Evolutionary conservation across 2,888 invertebrate species (phyloP).

Genomic region (Linnaemya tessellans): DNA sequence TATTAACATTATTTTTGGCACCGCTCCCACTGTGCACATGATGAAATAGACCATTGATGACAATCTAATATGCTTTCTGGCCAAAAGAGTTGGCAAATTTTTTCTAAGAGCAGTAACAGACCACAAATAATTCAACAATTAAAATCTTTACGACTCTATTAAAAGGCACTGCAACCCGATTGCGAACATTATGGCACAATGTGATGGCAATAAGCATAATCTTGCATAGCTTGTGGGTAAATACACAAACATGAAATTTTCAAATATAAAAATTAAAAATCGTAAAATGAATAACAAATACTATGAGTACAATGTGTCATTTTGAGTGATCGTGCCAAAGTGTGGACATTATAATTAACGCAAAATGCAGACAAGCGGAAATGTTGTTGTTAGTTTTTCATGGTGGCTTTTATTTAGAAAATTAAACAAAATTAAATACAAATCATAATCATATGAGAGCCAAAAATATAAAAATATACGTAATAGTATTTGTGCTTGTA

Average conservation of each 20-base stretch:
- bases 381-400: slow-evolving; percentile 64
- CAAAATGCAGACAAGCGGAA: slow-evolving; percentile 73
- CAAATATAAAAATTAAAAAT: slow-evolving; percentile 15
- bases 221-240: slow-evolving; percentile 16
- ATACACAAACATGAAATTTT: slow-evolving; percentile 17
- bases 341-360: slow-evolving; percentile 80
- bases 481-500: not conserved
- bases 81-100: too few species aligned
- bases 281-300: not conserved
- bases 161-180: not conserved
- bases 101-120: too few species aligned
- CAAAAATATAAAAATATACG: not conserved
- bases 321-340: slow-evolving; percentile 78
- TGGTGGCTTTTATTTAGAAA: slow-evolving; percentile 30
- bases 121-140: too few species aligned
- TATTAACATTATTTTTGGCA: not conserved
- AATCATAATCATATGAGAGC: slow-evolving; percentile 31
- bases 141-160: too few species aligned
- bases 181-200: not conserved
- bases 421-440: not conserved
- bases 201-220: slow-evolving; percentile 13
- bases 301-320: slow-evolving; percentile 73
- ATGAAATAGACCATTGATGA: too few species aligned
- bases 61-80: too few species aligned
- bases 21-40: too few species aligned